Conservation (phyloP, 2,888 invertebrate species). For the Augochlorella aurata region DNA sequence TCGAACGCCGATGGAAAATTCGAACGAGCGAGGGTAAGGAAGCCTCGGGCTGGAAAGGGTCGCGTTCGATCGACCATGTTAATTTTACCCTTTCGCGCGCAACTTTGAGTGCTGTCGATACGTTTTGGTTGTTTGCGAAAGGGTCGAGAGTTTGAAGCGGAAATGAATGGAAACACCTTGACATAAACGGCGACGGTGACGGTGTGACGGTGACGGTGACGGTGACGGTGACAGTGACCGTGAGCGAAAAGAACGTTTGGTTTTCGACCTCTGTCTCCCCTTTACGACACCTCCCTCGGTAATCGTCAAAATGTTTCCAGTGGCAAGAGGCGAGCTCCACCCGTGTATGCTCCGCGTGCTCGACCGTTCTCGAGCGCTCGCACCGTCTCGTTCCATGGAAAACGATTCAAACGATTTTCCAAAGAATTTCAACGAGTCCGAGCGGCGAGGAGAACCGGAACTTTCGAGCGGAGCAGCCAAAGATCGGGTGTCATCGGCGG, state of each 20-base stretch:
- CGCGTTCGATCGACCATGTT: background rate
- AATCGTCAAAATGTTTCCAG: conserved; percentile 59
- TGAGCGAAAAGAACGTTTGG: background rate
- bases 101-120: background rate
- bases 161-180: conserved; percentile 54
- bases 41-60: background rate
- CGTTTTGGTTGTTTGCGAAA: background rate
- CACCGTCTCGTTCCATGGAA: background rate
- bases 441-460: too few species aligned
- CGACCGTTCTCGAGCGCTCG: too few species aligned
- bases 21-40: background rate
- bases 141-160: background rate
- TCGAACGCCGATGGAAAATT: conserved; percentile 1
- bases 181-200: background rate
- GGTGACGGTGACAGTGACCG: background rate
- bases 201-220: too few species aligned
- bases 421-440: too few species aligned
- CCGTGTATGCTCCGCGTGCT: too few species aligned
- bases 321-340: background rate
- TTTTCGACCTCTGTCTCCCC: conserved; percentile 44
- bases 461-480: conserved; percentile 13
- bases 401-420: too few species aligned
- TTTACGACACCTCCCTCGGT: background rate
- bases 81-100: background rate
- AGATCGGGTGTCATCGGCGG: background rate